These are phyloP conservation scores for Sylvia atricapilla DNA, from an alignment of 2,113 vertebrate species.

Conservation along the genomic window DNA sequence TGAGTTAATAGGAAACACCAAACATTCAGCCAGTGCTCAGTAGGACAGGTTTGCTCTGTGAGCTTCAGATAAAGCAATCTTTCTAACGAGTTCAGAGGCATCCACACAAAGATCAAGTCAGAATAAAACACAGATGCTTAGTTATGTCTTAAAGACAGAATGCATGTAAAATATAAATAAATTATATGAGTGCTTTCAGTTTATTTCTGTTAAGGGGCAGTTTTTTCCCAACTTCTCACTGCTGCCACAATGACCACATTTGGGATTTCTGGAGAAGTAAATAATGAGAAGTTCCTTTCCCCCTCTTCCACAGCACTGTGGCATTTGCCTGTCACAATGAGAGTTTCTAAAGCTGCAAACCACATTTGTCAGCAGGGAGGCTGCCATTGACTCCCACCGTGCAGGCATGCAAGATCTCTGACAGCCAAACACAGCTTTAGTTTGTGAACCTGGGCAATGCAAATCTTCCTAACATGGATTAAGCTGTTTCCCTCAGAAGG, in stretches of 20 bases:
- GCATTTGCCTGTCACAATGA: not conserved
- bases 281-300: not conserved
- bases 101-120: not conserved
- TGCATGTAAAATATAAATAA: not conserved
- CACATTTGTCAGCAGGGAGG: not conserved
- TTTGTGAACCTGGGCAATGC: not conserved
- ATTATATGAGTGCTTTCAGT: not conserved
- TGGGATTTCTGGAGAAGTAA: not conserved
- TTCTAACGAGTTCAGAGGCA: not conserved
- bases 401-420: not conserved
- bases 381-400: not conserved
- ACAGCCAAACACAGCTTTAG: rapidly evolving
- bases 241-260: not conserved
- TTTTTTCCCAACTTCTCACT: not conserved
- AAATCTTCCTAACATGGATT: not conserved
- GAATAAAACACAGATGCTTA: not conserved
- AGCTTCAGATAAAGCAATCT: not conserved
- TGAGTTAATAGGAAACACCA: not conserved
- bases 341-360: not conserved
- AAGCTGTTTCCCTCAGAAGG: not conserved
- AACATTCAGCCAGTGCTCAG: not conserved
- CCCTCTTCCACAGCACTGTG: not conserved
- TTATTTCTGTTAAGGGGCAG: not conserved
- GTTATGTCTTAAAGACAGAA: not conserved
- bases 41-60: not conserved